Evolutionary conservation across 2,797 vertebrate genomes (phyloP), one percentile per base, ranked within the genome.

Genomic region (Acanthopagrus latus): DNA sequence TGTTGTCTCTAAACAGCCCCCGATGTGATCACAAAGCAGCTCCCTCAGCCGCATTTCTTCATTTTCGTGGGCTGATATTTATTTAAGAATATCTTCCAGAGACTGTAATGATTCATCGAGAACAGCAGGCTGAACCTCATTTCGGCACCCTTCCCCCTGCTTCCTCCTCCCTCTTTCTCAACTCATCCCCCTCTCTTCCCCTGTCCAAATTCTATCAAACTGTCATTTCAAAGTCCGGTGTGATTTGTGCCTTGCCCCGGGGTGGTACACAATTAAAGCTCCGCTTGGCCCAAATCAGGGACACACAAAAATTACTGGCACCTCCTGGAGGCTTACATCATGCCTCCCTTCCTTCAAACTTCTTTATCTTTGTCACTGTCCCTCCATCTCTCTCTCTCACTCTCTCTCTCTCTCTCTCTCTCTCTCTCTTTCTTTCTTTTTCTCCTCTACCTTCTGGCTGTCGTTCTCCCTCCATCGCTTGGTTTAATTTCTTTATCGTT

Each of bases 311-410:
- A 95, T 95, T 92, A 91, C 96, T 99, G 98, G 97, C 97, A 94
- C 82, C 84, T 92, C 93, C 94, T 97, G 96, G 97, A 97, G 93
- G 92, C 96, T 98, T 96, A 97, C 97, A 96, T 98, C 97, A 99
- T 97, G 94, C 94, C 18, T 76, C n/a, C 23, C 44, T 71, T 60
- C 43, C 66, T 75, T 80, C n/a, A 86, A 69, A 82, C 74, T 69
- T 80, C 57, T 51, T 70, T 65, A 63, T 88, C 68, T 71, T 57
- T 73, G 43, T 67, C 7, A 4, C 47, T 69, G 25, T 87, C 78
- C 59, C 64, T 68, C 75, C 2, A 5, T 64, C 55, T 56, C 11
- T 57, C 50, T 71, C 71, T 59, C 48, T 71, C 18, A 59, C 27
- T 74, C 5, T 66, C 13, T 63, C 23, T 58, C 23, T 75, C 29